Percentiles rank a stretch among this genome's conserved stretches.
Conservation (phyloP, 2,888 invertebrate species). For the Bruchidius siliquastri region DNA sequence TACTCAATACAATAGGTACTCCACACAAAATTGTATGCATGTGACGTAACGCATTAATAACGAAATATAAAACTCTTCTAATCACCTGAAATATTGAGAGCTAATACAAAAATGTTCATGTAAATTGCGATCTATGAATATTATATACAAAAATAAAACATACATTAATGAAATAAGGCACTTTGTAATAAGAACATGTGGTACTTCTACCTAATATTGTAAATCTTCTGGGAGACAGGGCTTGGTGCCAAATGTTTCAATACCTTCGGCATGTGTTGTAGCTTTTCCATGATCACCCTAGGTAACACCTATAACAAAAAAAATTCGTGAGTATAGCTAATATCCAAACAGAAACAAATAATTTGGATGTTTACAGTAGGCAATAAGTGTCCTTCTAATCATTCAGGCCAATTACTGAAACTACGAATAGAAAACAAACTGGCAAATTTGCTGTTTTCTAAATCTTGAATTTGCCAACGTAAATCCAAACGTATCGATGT, state of each 20-base stretch:
- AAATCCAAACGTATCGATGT: no score
- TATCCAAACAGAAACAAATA: no score
- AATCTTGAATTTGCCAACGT: no score
- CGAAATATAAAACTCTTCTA: neutral
- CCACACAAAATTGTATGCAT: neutral
- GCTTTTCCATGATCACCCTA: slow-evolving; percentile 45
- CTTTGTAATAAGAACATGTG: neutral
- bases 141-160: no score
- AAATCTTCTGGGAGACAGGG: slow-evolving; percentile 31
- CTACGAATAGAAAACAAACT: no score
- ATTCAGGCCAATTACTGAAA: no score
- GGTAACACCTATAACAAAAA: slow-evolving; percentile 30
- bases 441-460: no score
- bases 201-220: slow-evolving; percentile 24
- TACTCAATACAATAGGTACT: neutral
- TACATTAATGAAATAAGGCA: neutral
- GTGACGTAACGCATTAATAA: neutral
- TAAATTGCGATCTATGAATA: neutral
- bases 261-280: slow-evolving; percentile 49
- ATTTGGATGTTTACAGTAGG: no score
- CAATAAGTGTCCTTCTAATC: no score
- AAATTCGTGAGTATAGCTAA: no score
- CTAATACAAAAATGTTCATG: neutral
- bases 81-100: neutral
- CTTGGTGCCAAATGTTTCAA: slow-evolving; percentile 46